A percentile compares a stretch with the other conserved stretches of the same genome.
Evolutionary conservation across 2,113 vertebrate genomes (phyloP).

Genomic region (Sorex fumeus): DNA sequence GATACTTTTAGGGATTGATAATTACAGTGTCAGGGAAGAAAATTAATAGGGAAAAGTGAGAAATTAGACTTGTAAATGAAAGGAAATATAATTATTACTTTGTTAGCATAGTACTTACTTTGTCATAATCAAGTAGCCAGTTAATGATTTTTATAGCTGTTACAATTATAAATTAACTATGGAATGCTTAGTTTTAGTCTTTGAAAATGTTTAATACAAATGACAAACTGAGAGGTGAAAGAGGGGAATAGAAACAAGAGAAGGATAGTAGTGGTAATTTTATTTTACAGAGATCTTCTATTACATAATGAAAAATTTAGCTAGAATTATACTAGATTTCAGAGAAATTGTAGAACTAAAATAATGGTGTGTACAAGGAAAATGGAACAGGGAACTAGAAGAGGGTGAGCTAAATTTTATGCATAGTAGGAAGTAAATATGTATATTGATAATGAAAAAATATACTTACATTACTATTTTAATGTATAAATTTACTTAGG

Average conservation of each 20-base stretch:
- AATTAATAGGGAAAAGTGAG: not conserved
- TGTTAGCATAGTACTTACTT: not conserved
- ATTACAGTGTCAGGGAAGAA: not conserved
- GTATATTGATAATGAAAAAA: slow-evolving; percentile 30
- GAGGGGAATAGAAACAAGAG: slow-evolving; percentile 18
- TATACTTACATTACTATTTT: slow-evolving; percentile 42
- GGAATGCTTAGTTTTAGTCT: slow-evolving; percentile 27
- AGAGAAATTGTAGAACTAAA: not conserved
- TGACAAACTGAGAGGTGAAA: slow-evolving; percentile 30
- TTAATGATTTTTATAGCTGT: slow-evolving; percentile 37
- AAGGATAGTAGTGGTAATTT: not conserved
- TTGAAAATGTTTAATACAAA: slow-evolving; percentile 50
- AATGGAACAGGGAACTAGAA: not conserved
- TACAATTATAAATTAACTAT: slow-evolving; percentile 36
- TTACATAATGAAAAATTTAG: slow-evolving; percentile 24
- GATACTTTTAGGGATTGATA: not conserved
- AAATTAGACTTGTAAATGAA: not conserved
- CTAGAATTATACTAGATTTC: slow-evolving; percentile 12
- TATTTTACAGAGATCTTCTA: slow-evolving; percentile 26
- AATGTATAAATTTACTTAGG: slow-evolving; percentile 27
- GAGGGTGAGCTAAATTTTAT: slow-evolving; percentile 31
- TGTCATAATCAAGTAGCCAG: not conserved
- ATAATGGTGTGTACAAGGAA: not conserved
- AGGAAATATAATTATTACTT: not conserved
- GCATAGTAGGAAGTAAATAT: slow-evolving; percentile 18